A percentile compares a stretch with the other conserved stretches of the same genome.
These are phyloP conservation scores for Coendou prehensilis DNA, from an alignment of 2,797 vertebrate genomes.

Conservation along the genomic window DNA sequence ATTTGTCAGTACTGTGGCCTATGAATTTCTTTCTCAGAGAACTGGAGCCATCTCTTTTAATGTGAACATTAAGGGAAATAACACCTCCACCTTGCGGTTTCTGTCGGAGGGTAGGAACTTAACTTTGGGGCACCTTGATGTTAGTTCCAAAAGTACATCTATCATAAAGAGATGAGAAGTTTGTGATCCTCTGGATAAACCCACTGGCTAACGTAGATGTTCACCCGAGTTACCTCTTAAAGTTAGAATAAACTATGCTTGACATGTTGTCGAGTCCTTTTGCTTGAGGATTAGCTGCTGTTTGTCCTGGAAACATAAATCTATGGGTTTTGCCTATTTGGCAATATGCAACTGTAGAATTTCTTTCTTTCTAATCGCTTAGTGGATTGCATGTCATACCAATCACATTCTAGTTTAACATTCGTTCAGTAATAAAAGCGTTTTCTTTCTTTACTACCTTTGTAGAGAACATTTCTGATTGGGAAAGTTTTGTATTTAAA, in stretches of 20 bases:
- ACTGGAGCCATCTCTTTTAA: background rate
- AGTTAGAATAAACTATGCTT: background rate
- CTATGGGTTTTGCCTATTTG: background rate
- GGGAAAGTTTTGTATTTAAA: slow-evolving; percentile 7
- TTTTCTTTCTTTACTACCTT: background rate
- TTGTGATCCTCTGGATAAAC: background rate
- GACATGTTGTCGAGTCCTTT: background rate
- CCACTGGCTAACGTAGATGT: background rate
- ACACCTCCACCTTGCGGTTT: background rate
- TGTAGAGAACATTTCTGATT: background rate
- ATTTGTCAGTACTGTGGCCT: background rate
- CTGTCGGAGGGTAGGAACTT: background rate
- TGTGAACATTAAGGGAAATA: background rate
- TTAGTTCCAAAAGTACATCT: background rate
- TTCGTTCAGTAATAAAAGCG: background rate
- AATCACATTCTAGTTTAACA: background rate
- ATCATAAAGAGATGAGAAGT: background rate
- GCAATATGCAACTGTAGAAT: background rate
- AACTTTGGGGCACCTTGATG: background rate
- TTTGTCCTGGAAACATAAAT: background rate
- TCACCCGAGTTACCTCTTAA: background rate
- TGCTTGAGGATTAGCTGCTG: background rate
- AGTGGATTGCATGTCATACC: background rate
- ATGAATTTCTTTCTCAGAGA: background rate
- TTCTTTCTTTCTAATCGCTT: background rate